A percentile compares a stretch with the other conserved stretches of the same genome.
These are phyloP conservation scores for Temnothorax ravouxi DNA, from an alignment of 2,888 invertebrate species.

Conservation along the genomic window DNA sequence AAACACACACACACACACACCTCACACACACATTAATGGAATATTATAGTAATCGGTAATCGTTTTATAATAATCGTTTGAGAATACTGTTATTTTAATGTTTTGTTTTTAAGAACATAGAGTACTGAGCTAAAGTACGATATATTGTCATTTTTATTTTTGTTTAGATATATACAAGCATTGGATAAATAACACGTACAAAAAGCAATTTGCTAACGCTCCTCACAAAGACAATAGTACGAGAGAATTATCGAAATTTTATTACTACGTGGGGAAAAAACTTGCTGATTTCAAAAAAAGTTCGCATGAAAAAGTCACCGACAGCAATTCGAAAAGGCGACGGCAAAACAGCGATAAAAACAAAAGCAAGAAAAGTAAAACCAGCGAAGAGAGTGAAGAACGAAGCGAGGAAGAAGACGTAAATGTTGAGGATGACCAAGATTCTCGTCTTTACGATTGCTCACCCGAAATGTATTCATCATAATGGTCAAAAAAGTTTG, in stretches of 20 bases:
- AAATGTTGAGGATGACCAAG: background rate
- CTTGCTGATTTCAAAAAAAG: slow-evolving; percentile 12
- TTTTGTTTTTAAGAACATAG: background rate
- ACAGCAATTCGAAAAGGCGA: too few relatives aligned
- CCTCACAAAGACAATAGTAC: background rate
- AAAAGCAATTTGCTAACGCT: background rate
- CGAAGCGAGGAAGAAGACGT: background rate
- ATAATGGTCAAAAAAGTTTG: background rate
- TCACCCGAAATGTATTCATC: background rate
- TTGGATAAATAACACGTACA: background rate
- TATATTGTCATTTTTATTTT: slow-evolving; percentile 7
- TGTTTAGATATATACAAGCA: slow-evolving; percentile 16
- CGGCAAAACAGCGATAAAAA: background rate
- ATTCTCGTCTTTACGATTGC: background rate
- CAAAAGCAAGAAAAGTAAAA: slow-evolving; percentile 16
- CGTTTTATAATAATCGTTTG: too few relatives aligned
- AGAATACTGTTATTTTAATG: too few relatives aligned
- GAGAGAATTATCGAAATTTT: slow-evolving; percentile 3
- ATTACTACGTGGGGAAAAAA: slow-evolving; percentile 2
- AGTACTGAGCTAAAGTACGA: background rate
- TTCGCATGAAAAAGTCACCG: background rate
- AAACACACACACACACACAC: too few relatives aligned
- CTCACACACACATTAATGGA: too few relatives aligned
- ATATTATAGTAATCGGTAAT: too few relatives aligned
- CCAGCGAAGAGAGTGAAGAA: background rate